A percentile compares a stretch with the other conserved stretches of the same genome.
These are phyloP conservation scores for Chironex yamaguchii DNA, from an alignment of 30 jellyfish, hydroid and myxozoan species.

Conservation along the genomic window DNA sequence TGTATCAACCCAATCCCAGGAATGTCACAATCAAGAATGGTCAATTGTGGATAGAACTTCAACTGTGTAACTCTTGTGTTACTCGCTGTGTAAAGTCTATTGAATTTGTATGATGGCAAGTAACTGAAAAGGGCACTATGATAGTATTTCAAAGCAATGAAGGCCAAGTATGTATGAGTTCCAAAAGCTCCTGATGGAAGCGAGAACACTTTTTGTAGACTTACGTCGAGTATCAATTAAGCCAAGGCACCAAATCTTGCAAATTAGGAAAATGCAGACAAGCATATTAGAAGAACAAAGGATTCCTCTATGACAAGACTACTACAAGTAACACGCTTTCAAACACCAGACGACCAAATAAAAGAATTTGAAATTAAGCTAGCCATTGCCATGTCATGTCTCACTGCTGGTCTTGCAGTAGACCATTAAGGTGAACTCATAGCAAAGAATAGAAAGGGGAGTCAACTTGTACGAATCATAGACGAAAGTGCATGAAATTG, in stretches of 20 bases:
- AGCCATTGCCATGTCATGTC: conserved; percentile 39
- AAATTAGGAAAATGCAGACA: conserved; percentile 18
- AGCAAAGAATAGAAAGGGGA: conserved; percentile 5
- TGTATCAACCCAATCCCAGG: not conserved
- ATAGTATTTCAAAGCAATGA: not conserved
- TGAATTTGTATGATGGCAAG: not conserved
- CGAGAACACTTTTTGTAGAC: not conserved
- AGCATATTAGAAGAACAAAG: conserved; percentile 10
- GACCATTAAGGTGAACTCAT: not conserved
- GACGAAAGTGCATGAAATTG: conserved; percentile 32
- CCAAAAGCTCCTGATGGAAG: conserved; percentile 23
- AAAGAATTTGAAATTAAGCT: conserved; percentile 18
- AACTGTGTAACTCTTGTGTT: not conserved
- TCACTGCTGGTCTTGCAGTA: conserved; percentile 9
- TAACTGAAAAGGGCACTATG: conserved; percentile 1
- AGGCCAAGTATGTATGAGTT: conserved; percentile 24
- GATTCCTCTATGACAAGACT: not conserved
- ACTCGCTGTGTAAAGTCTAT: not conserved
- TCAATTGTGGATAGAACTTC: not conserved
- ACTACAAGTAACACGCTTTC: not conserved
- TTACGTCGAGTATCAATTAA: not conserved
- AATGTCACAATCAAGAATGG: not conserved
- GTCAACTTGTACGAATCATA: conserved; percentile 9
- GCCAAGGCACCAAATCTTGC: not conserved
- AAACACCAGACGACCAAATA: conserved; percentile 6